Percentiles rank a stretch among this genome's conserved stretches.
Evolutionary conservation across 2,113 vertebrate genomes (phyloP).

Genomic region (Plecotus auritus): DNA sequence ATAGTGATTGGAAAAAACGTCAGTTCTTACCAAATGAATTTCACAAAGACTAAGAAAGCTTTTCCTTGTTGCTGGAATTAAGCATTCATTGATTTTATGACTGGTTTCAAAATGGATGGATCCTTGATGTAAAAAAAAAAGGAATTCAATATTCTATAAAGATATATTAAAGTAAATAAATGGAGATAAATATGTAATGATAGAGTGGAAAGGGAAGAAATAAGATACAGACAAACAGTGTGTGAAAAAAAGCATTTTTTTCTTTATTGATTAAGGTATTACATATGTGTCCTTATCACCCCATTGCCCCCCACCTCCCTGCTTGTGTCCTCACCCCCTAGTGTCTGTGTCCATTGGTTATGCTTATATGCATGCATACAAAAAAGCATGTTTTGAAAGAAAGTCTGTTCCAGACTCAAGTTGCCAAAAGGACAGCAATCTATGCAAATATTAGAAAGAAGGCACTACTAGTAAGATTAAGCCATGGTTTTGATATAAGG

Average conservation of each 20-base stretch:
- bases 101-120: not conserved
- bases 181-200: not conserved
- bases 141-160: not conserved
- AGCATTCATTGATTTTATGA: not conserved
- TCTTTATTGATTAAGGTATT: no score
- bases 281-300: no score
- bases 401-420: not conserved
- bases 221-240: not conserved
- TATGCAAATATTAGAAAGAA: not conserved
- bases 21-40: not conserved
- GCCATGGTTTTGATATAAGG: not conserved
- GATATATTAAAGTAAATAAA: not conserved
- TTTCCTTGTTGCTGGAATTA: not conserved
- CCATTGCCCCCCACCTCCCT: no score
- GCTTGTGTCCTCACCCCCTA: no score
- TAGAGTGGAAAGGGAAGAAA: not conserved
- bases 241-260: not conserved
- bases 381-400: not conserved
- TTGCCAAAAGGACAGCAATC: not conserved
- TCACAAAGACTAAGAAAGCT: constrained; percentile 3
- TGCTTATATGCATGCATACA: not conserved
- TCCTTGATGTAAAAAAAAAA: not conserved
- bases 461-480: not conserved
- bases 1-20: not conserved
- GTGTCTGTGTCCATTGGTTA: no score